These are phyloP conservation scores for Nanger granti DNA, from an alignment of 2,113 vertebrate species.

Conservation along the genomic window DNA sequence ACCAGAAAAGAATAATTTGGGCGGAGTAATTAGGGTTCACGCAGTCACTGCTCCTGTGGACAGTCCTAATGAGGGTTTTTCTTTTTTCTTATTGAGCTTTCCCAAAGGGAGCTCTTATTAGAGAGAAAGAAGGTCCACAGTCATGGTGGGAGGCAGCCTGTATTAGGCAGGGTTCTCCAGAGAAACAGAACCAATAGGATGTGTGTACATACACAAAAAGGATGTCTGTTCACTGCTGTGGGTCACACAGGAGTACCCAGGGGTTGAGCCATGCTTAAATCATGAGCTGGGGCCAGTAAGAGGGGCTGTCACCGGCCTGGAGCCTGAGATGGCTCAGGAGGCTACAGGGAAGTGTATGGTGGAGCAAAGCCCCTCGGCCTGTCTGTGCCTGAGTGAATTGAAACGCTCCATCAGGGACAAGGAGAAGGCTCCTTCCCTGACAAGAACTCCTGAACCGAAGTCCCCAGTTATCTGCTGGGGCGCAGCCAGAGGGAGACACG, in stretches of 20 bases:
- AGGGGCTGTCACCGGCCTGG: too few species aligned
- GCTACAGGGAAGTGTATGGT: background rate
- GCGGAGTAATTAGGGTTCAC: constrained; percentile 69
- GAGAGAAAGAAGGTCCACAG: background rate
- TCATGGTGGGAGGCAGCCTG: background rate
- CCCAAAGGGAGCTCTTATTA: constrained; percentile 36
- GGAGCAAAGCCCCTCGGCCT: background rate
- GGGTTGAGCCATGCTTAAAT: background rate
- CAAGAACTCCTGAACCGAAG: background rate
- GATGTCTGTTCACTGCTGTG: fast-evolving
- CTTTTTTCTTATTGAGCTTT: background rate
- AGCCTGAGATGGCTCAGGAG: background rate
- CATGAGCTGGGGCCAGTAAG: background rate
- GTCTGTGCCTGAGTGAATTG: background rate
- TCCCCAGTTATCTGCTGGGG: background rate
- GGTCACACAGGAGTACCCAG: fast-evolving
- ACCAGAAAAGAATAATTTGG: constrained; percentile 62
- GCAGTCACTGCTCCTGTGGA: constrained; percentile 50
- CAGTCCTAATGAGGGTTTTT: constrained; percentile 64
- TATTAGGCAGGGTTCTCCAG: background rate
- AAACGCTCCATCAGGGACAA: background rate
- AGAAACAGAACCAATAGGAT: background rate
- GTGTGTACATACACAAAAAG: too few species aligned
- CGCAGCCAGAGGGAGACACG: background rate
- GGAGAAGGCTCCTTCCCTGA: background rate